phyloP scores from a whole-genome alignment of 2,888 invertebrate genomes.

The Caenorhabditis virilis region DNA sequence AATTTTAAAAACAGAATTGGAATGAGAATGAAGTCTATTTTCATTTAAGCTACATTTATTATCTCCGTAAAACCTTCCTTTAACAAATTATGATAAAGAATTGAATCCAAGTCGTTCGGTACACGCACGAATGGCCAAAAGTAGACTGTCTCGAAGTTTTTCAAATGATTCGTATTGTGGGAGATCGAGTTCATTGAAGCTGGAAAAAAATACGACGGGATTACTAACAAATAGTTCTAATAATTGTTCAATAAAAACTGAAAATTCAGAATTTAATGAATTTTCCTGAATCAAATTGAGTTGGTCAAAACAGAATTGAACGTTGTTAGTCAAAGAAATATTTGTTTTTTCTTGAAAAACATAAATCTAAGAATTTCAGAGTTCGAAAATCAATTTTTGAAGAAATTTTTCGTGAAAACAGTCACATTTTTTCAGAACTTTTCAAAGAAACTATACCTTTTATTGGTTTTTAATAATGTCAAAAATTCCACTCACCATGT shows the following conservation, averaged over 20 bases:
- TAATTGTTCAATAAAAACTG: too few relatives aligned
- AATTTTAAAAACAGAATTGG: too few relatives aligned
- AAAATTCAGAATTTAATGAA: too few relatives aligned
- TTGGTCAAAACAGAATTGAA: not conserved
- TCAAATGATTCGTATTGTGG: slow-evolving; percentile 90
- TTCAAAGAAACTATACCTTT: not conserved
- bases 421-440: too few relatives aligned
- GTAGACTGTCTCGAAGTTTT: slow-evolving; percentile 81
- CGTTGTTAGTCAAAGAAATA: too few relatives aligned
- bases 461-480: not conserved
- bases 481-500: slow-evolving; percentile 77
- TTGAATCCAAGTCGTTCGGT: slow-evolving; percentile 91
- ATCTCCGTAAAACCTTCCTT: not conserved
- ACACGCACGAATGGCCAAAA: slow-evolving; percentile 87
- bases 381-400: too few relatives aligned
- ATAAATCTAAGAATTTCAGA: too few relatives aligned
- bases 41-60: too few relatives aligned
- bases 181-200: slow-evolving; percentile 88
- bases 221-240: not conserved
- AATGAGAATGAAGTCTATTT: too few relatives aligned
- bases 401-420: too few relatives aligned
- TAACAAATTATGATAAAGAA: slow-evolving; percentile 74
- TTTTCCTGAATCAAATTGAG: too few relatives aligned
- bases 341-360: too few relatives aligned
- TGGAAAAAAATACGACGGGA: slow-evolving; percentile 71